Base-by-base conservation (phyloP, 2,888 invertebrate genomes). In the Zhengitettix transpicula region DNA sequence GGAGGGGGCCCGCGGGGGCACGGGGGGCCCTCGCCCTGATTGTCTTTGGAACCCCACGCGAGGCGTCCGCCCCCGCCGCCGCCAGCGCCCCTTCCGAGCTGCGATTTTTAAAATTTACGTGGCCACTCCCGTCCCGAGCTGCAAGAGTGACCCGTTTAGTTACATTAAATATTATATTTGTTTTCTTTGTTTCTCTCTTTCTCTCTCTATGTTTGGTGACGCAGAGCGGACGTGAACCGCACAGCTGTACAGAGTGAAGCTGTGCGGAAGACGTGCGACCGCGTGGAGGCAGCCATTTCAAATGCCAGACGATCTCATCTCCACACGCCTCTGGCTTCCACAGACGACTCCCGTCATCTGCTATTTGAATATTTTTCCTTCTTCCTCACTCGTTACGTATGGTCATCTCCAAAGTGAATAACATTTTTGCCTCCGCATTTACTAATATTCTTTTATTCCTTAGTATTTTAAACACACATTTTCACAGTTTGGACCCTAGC, bases 401-500 rank as follows among this genome's bases (percentile, higher is more conserved):
- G 28, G 28, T 28, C 28, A 28, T 28, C 28, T 28, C 28, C 28
- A 28, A 28, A 28, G 28, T 7, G 28, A 28, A 28, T 28, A 28
- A 28, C 28, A 28, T 28, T 28, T n/a, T 28, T 28, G 28, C 28
- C 28, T 28, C 28, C 28, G 28, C 28, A 28, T n/a, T n/a, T n/a
- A n/a, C n/a, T n/a, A n/a, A n/a, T n/a, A n/a, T 28, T 28, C 28
- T 28, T 28, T 28, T 28, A 28, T 28, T 28, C 28, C 28, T 28
- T 28, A 28, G 42, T 11, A 15, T 44, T 56, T 54, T 54, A n/a
- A 56, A 60, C 52, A 57, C 61, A 61, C 58, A 60, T 52, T 61
- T 59, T 60, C 56, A 61, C 55, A 58, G 59, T 60, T 61, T 63
- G 61, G 61, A 63, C 63, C 63, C 61, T 64, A 61, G 60, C 58